These are phyloP conservation scores for Diachasmimorpha longicaudata DNA, from an alignment of 1,140 invertebrate species.

Conservation along the genomic window DNA sequence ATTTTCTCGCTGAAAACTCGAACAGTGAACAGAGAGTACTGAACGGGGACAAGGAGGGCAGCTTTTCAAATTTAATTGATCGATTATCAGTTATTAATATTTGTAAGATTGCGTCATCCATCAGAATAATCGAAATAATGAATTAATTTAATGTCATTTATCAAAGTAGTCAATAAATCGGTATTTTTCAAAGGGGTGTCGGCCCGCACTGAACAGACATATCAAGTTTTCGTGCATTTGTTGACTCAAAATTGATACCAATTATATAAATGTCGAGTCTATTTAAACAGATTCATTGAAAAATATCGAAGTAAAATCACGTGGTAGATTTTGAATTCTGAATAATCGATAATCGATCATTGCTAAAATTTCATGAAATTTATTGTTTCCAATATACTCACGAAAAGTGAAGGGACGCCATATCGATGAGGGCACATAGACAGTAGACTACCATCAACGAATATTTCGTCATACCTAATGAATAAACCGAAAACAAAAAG, in stretches of 20 bases:
- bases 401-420: slow-evolving; percentile 57
- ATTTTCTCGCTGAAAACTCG: slow-evolving; percentile 58
- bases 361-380: background rate
- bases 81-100: background rate
- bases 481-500: background rate
- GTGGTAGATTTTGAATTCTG: background rate
- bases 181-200: too few species aligned
- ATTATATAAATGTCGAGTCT: too few species aligned
- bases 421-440: slow-evolving; percentile 57
- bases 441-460: slow-evolving; percentile 60
- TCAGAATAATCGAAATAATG: too few species aligned
- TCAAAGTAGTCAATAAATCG: too few species aligned
- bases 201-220: too few species aligned
- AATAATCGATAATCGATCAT: slow-evolving; percentile 21
- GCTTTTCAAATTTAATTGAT: slow-evolving; percentile 10
- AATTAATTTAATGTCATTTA: too few species aligned
- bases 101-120: background rate
- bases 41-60: slow-evolving; percentile 9
- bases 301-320: too few species aligned
- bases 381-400: slow-evolving; percentile 44
- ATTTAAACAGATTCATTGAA: too few species aligned
- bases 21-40: slow-evolving; percentile 37
- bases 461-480: slow-evolving; percentile 57
- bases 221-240: too few species aligned
- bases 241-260: too few species aligned